Evolutionary conservation across 1,140 invertebrate genomes (phyloP), one percentile per base, ranked within the genome.

Genomic region (Drosophila pruinosa): DNA sequence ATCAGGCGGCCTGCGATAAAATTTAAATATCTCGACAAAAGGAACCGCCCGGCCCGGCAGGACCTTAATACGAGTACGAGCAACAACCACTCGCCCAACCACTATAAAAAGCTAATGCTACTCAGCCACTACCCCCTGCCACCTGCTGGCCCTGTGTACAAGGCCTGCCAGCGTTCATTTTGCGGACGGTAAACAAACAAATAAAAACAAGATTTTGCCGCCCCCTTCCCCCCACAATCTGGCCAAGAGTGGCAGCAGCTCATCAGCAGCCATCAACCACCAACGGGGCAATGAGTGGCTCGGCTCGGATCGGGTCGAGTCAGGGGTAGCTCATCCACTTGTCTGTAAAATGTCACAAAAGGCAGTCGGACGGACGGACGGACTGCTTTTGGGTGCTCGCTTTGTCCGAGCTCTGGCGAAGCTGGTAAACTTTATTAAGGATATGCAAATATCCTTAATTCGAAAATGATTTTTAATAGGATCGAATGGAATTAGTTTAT

Each of bases 401-500:
- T 74, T 61, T 86, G 82, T 86, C 82, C 83, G 34, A 36, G 26
- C n/a, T n/a, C n/a, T n/a, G n/a, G n/a, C n/a, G n/a, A n/a, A 28
- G 26, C 26, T 7, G 76, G 72, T 76, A 75, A 89, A 86, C 76
- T 89, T 89, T 89, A 89, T 89, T 83, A 89, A 89, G 86, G 86
- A 89, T 90, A 91, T 91, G 89, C 89, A 91, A 91, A 91, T 91
- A 89, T 81, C 77, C 89, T 90, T 91, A 91, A 91, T 91, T 91
- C 75, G 89, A 91, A 91, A 91, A 91, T 91, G 89, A 91, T 91
- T 91, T 91, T 91, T 91, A 91, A 91, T 91, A 91, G 89, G 89
- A 91, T 91, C 89, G 89, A 89, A 90, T 91, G 89, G 89, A 91
- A 91, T 91, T 91, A 90, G 89, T 89, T 91, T 90, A 91, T 91